Percentiles rank a stretch among this genome's conserved stretches.
Evolutionary conservation across 2,797 vertebrate genomes (phyloP).

Genomic region (Synaphobranchus kaupii): DNA sequence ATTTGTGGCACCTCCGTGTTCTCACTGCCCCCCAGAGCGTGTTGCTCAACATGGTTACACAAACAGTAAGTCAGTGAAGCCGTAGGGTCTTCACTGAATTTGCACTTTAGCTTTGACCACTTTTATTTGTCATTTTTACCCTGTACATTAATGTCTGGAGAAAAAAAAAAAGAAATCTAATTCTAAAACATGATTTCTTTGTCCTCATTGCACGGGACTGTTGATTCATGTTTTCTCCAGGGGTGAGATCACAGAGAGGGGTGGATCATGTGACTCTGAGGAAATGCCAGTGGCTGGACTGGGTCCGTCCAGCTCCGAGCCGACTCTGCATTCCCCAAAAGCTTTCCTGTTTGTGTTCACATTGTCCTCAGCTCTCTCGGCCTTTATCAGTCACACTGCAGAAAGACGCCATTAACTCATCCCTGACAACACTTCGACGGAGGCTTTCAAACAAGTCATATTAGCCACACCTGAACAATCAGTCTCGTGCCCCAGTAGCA

Average conservation of each 20-base stretch:
- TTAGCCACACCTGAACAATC: background rate
- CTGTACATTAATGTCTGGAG: no score
- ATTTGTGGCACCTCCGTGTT: background rate
- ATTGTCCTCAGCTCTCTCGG: constrained; percentile 7
- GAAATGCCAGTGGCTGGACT: constrained; percentile 13
- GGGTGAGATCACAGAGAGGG: constrained; percentile 6
- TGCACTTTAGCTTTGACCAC: background rate
- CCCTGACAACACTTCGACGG: constrained; percentile 5
- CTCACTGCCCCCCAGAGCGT: background rate
- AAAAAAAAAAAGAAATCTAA: no score
- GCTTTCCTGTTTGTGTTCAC: constrained; percentile 16
- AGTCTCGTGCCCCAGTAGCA: background rate
- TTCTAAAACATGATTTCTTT: background rate
- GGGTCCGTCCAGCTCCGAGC: background rate
- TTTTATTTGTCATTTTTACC: background rate
- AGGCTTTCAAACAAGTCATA: background rate
- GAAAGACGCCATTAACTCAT: background rate
- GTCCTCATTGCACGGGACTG: background rate
- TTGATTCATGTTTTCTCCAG: background rate
- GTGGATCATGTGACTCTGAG: background rate
- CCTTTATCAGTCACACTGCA: constrained; percentile 13
- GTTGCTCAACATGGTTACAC: background rate
- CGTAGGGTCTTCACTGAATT: background rate
- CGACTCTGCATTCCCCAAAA: background rate
- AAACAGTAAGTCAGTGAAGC: background rate